phyloP scores from a whole-genome alignment of 2,888 invertebrate genomes.

The Adineta ricciae region DNA sequence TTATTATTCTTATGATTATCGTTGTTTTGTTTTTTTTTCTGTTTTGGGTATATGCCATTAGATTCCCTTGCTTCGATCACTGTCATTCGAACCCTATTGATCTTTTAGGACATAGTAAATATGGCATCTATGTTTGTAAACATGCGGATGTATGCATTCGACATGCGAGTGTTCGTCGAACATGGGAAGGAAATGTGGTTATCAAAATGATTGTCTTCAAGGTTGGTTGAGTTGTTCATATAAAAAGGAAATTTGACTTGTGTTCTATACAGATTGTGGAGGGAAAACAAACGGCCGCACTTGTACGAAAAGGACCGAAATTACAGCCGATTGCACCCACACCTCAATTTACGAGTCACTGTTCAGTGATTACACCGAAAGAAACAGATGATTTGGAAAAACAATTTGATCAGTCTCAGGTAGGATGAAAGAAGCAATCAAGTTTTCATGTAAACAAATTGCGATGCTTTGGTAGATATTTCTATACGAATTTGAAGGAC shows the following conservation, averaged over 20 bases:
- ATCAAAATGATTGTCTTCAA: slow-evolving; percentile 33
- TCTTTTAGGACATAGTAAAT: slow-evolving; percentile 30
- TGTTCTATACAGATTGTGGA: slow-evolving; percentile 16
- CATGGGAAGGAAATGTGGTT: slow-evolving; percentile 17
- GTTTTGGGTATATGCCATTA: not conserved
- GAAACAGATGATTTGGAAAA: slow-evolving; percentile 26
- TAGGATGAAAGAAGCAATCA: not conserved
- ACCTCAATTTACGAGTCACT: slow-evolving; percentile 29
- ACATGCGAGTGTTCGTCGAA: slow-evolving; percentile 14
- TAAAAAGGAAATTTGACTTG: not conserved
- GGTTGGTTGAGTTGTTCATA: not conserved
- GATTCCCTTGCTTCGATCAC: not conserved
- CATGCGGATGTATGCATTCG: slow-evolving; percentile 25
- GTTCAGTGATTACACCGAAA: slow-evolving; percentile 29
- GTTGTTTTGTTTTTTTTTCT: not conserved
- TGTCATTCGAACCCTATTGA: not conserved
- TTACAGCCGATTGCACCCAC: slow-evolving; percentile 28
- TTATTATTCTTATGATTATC: not conserved
- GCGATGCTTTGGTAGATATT: not conserved
- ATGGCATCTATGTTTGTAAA: slow-evolving; percentile 28
- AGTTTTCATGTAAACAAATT: not conserved
- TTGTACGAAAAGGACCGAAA: slow-evolving; percentile 30
- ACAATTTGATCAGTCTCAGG: slow-evolving; percentile 32
- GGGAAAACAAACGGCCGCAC: slow-evolving; percentile 28
- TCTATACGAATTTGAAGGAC: slow-evolving; percentile 29